Percentiles rank a stretch among this genome's conserved stretches.
These are phyloP conservation scores for Platichthys stellatus DNA, from an alignment of 2,113 vertebrate species.

Conservation along the genomic window DNA sequence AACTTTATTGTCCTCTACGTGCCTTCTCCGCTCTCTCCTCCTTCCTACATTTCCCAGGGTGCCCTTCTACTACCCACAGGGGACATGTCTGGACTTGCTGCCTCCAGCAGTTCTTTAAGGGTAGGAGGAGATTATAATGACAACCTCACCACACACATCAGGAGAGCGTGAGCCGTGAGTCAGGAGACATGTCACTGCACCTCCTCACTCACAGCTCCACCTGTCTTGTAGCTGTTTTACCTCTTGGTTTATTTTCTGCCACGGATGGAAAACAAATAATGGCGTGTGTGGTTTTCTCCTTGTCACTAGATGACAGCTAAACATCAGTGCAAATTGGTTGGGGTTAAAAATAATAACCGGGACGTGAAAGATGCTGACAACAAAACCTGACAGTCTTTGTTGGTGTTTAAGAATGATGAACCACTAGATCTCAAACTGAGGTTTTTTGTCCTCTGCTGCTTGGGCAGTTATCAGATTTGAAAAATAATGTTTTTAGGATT, in stretches of 20 bases:
- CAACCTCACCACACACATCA: conserved; percentile 1
- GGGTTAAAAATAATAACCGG: neutral
- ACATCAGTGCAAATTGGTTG: neutral
- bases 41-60: conserved; percentile 54
- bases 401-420: no score
- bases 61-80: conserved; percentile 5
- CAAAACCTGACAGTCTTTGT: neutral
- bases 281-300: neutral
- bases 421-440: no score
- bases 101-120: conserved; percentile 23
- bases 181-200: neutral
- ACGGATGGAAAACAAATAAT: neutral
- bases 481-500: no score
- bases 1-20: conserved; percentile 5
- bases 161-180: neutral
- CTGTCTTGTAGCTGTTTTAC: neutral
- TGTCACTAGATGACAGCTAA: neutral
- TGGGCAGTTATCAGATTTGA: no score
- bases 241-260: neutral
- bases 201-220: conserved; percentile 17
- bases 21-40: neutral
- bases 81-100: conserved; percentile 48
- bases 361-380: no score
- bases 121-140: conserved; percentile 21
- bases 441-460: no score